Evolutionary conservation across 2,888 invertebrate genomes (phyloP).

Genomic region (Ochropleura plecta): DNA sequence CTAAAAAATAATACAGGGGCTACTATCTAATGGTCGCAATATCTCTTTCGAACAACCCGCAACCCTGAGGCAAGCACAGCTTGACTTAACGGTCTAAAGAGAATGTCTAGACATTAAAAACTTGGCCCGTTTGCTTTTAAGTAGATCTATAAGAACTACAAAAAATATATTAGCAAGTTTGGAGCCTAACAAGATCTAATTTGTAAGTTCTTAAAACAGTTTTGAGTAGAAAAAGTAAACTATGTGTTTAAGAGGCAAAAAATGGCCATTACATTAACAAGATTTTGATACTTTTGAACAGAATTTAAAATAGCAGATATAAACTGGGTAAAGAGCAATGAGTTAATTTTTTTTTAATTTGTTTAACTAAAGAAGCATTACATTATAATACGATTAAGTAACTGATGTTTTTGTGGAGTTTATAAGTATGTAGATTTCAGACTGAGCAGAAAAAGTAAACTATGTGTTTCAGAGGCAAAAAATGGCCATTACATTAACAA

Average conservation of each 20-base stretch:
- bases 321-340: slow-evolving; percentile 1
- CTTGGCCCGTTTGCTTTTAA: slow-evolving; percentile 27
- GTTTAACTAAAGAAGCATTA: too few relatives aligned
- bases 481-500: slow-evolving; percentile 1
- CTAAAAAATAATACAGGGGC: too few relatives aligned
- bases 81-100: slow-evolving; percentile 21
- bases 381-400: too few relatives aligned
- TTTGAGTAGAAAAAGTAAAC: neutral
- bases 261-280: slow-evolving; percentile 1
- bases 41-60: too few relatives aligned
- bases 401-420: too few relatives aligned
- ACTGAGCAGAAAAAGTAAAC: neutral
- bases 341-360: too few relatives aligned
- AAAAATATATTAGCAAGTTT: neutral
- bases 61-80: slow-evolving; percentile 1
- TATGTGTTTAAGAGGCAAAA: slow-evolving; percentile 9
- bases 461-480: slow-evolving; percentile 9
- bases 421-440: too few relatives aligned
- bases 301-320: neutral
- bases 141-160: slow-evolving; percentile 11
- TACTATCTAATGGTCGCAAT: too few relatives aligned
- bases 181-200: slow-evolving; percentile 1
- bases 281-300: slow-evolving; percentile 18
- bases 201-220: neutral
- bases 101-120: slow-evolving; percentile 19